phyloP scores from a whole-genome alignment of 1,140 invertebrate species.

The Himalopsyche phryganea region DNA sequence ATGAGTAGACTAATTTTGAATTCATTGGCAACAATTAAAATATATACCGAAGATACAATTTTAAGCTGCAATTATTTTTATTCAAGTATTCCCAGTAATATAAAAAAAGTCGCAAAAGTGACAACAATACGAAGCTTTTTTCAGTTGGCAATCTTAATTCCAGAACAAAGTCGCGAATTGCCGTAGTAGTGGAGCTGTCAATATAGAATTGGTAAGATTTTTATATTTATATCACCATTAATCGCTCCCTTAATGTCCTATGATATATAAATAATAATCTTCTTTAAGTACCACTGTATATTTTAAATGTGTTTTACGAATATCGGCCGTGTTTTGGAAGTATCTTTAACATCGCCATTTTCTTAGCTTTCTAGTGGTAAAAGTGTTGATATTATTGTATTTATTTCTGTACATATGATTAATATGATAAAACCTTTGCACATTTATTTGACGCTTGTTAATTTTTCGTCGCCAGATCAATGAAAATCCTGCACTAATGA shows the following conservation, averaged over 20 bases:
- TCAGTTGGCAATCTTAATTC: slow-evolving; percentile 14
- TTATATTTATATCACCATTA: neutral
- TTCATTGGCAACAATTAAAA: too few relatives aligned
- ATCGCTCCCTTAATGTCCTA: neutral
- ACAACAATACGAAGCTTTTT: neutral
- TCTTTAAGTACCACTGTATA: neutral
- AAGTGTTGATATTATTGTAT: slow-evolving; percentile 15
- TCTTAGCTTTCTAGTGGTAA: slow-evolving; percentile 10
- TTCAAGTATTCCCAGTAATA: too few relatives aligned
- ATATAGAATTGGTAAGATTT: slow-evolving; percentile 23
- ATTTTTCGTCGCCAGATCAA: slow-evolving; percentile 19
- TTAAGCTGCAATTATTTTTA: too few relatives aligned
- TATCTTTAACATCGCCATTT: slow-evolving; percentile 23
- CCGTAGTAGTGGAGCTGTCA: slow-evolving; percentile 26
- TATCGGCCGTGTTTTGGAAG: neutral
- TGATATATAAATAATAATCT: neutral
- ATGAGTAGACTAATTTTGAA: too few relatives aligned
- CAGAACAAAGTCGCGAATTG: slow-evolving; percentile 23
- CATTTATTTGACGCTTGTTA: slow-evolving; percentile 12
- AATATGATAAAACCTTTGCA: slow-evolving; percentile 1
- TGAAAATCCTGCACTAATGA: slow-evolving; percentile 24
- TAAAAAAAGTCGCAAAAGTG: too few relatives aligned
- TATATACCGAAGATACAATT: too few relatives aligned
- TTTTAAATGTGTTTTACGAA: neutral
- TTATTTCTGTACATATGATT: slow-evolving; percentile 2